Percentiles rank a stretch among this genome's conserved stretches.
These are phyloP conservation scores for Idris sp. DNA, from an alignment of 1,140 invertebrate genomes.

Conservation along the genomic window DNA sequence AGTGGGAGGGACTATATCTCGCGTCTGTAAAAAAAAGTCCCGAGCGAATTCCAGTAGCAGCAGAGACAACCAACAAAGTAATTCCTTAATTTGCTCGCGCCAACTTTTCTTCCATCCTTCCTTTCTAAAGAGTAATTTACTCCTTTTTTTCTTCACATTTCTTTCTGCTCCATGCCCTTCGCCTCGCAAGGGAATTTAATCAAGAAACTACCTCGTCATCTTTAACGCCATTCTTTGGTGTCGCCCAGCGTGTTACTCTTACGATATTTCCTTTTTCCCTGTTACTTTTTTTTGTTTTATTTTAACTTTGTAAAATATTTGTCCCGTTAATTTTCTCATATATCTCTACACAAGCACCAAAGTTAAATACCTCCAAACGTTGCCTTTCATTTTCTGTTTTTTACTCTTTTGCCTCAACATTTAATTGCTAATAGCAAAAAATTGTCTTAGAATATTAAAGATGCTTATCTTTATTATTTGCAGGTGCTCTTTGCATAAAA, in stretches of 20 bases:
- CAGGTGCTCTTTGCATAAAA: constrained; percentile 5
- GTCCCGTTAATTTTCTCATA: no score
- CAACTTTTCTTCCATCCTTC: constrained; percentile 60
- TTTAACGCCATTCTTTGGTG: constrained; percentile 66
- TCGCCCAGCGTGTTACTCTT: constrained; percentile 13
- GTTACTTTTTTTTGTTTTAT: constrained; percentile 1
- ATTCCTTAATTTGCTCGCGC: constrained; percentile 62
- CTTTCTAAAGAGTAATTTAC: constrained; percentile 68
- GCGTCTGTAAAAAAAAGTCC: constrained; percentile 48
- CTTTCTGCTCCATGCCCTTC: constrained; percentile 19
- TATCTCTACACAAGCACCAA: no score
- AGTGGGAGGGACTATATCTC: constrained; percentile 35
- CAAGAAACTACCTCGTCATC: constrained; percentile 67
- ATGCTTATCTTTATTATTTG: constrained; percentile 8
- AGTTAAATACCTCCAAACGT: no score
- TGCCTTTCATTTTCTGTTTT: no score
- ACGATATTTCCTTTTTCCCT: no score
- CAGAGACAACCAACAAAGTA: constrained; percentile 50
- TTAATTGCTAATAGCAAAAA: not conserved
- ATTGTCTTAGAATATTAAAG: constrained; percentile 9
- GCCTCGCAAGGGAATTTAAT: constrained; percentile 66
- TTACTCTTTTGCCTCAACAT: not conserved
- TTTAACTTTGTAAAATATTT: no score
- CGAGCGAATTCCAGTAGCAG: constrained; percentile 41
- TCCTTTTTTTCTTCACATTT: constrained; percentile 61